phyloP scores from a whole-genome alignment of 2,888 invertebrate species.

The Corbicula japonica region DNA sequence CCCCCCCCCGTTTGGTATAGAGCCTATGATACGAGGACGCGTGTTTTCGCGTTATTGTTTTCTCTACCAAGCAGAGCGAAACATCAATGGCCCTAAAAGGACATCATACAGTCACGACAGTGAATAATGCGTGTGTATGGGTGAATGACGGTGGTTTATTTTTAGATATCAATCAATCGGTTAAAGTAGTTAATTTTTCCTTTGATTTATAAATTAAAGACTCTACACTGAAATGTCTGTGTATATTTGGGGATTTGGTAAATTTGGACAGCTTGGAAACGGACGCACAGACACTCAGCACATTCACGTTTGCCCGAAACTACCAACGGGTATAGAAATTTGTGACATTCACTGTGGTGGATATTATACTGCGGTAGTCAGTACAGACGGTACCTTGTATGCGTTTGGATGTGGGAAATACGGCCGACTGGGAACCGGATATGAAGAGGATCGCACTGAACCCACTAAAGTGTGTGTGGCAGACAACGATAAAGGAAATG shows the following conservation, averaged over 20 bases:
- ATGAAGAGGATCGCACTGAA: conserved; percentile 50
- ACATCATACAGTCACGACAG: no score
- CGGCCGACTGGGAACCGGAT: conserved; percentile 73
- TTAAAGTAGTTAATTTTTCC: no score
- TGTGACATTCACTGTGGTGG: conserved; percentile 66
- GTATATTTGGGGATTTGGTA: conserved; percentile 73
- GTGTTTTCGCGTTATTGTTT: no score
- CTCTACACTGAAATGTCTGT: conserved; percentile 39
- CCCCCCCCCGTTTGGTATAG: no score
- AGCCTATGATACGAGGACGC: no score
- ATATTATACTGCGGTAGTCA: conserved; percentile 68
- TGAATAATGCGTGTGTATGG: no score
- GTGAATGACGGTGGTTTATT: no score
- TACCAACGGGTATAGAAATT: conserved; percentile 21
- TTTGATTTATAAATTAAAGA: no score
- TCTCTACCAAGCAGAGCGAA: no score
- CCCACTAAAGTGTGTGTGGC: conserved; percentile 48
- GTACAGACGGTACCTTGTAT: conserved; percentile 59
- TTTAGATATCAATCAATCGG: no score
- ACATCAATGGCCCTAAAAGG: no score
- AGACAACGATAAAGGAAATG: conserved; percentile 27
- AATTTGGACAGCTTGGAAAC: conserved; percentile 74
- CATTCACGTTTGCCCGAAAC: conserved; percentile 33
- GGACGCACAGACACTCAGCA: conserved; percentile 60
- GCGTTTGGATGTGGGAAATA: conserved; percentile 74